Percentiles rank a stretch among this genome's conserved stretches.
Conservation (phyloP, 2,113 vertebrate genomes). For the Gymnocephalus cernua region DNA sequence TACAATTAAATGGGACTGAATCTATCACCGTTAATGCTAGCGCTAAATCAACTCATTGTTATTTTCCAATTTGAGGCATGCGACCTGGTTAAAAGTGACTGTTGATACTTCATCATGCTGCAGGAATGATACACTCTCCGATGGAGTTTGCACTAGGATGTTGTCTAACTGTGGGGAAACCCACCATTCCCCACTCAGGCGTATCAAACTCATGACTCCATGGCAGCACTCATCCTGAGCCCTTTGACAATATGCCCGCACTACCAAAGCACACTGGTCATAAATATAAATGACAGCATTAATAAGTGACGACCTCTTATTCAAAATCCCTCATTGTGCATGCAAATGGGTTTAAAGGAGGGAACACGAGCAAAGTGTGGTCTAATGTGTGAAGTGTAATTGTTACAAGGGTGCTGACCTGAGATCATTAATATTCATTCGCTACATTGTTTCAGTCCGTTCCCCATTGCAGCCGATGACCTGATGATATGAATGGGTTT, state of each 20-base stretch:
- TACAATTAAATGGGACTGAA: constrained; percentile 28
- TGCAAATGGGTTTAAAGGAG: constrained; percentile 75
- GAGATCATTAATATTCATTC: constrained; percentile 76
- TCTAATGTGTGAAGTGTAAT: constrained; percentile 68
- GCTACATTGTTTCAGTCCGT: constrained; percentile 59
- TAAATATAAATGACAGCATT: constrained; percentile 82
- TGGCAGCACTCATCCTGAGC: constrained; percentile 36
- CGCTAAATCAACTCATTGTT: constrained; percentile 15
- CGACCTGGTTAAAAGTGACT: not conserved
- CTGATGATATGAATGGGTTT: constrained; percentile 59
- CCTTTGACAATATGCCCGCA: constrained; percentile 17
- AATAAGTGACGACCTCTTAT: constrained; percentile 79
- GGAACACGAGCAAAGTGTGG: constrained; percentile 53
- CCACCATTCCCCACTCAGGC: not conserved
- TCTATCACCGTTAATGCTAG: not conserved
- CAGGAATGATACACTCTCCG: not conserved
- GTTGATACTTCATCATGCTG: not conserved
- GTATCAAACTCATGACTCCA: constrained; percentile 16
- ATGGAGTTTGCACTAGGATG: not conserved
- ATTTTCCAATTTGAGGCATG: constrained; percentile 14
- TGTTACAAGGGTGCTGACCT: constrained; percentile 69
- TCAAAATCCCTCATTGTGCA: constrained; percentile 73
- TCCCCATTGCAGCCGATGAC: constrained; percentile 46
- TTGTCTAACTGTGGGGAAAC: not conserved
- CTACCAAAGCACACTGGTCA: constrained; percentile 50